These are phyloP conservation scores for Drosophila infuscata DNA, from an alignment of 2,888 invertebrate genomes.

Conservation along the genomic window DNA sequence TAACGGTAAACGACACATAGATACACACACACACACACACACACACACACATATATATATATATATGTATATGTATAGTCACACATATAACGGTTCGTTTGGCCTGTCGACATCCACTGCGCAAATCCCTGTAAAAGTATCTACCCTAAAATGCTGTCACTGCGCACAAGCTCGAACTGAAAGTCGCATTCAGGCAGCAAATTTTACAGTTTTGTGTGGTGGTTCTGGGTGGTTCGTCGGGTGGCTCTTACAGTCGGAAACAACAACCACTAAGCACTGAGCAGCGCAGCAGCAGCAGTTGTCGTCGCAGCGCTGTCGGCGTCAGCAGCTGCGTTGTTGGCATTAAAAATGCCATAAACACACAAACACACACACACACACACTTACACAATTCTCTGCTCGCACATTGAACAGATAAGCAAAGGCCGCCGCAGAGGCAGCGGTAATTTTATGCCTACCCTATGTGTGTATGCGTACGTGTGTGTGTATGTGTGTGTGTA, in stretches of 20 bases:
- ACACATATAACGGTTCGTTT: slow-evolving; percentile 54
- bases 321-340: slow-evolving; percentile 61
- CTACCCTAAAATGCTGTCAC: slow-evolving; percentile 84
- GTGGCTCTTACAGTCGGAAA: slow-evolving; percentile 33
- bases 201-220: slow-evolving; percentile 49
- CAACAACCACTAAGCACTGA: slow-evolving; percentile 62
- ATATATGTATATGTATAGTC: slow-evolving; percentile 14
- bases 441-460: slow-evolving; percentile 63
- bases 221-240: slow-evolving; percentile 43
- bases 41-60: slow-evolving; percentile 2
- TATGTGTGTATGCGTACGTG: background rate
- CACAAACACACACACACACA: slow-evolving; percentile 30
- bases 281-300: slow-evolving; percentile 5
- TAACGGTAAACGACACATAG: slow-evolving; percentile 53
- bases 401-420: slow-evolving; percentile 51
- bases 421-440: slow-evolving; percentile 40
- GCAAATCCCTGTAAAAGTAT: slow-evolving; percentile 84
- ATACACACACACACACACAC: slow-evolving; percentile 22
- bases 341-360: slow-evolving; percentile 73
- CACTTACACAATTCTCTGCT: slow-evolving; percentile 3
- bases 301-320: slow-evolving; percentile 50
- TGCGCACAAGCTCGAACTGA: slow-evolving; percentile 82
- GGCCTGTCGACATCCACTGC: slow-evolving; percentile 78
- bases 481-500: background rate
- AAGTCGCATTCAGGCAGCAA: slow-evolving; percentile 58